Base-by-base conservation (phyloP, 2,113 vertebrate species). In the Solea senegalensis region DNA sequence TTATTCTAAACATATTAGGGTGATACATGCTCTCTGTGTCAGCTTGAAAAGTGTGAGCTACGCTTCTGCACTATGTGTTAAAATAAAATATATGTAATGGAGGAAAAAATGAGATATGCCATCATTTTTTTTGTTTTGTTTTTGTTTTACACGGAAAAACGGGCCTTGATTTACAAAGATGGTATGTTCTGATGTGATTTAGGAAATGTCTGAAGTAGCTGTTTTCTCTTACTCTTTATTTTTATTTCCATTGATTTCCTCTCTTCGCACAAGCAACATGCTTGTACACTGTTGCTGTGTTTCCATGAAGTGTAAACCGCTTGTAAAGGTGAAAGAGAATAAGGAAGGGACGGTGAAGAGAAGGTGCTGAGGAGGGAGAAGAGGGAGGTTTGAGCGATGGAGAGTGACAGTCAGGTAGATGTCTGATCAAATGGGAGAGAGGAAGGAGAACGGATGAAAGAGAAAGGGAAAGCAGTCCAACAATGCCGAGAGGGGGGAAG, bases 71-170 rank as follows among this genome's bases (percentile, higher is more conserved):
- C 82, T 89, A 74, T 93, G 79, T 82, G 89, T 85, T 56, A 5
- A 21, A 50, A 77, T 82, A 86, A 74, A 65, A 40, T 61, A 79
- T 74, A 56, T 68, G 60, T 60, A 27, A 52, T 45, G 69, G 60
- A 52, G 53, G 44, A 15, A 1, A 70, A 75, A 76, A 71, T 53
- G 61, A 61, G 69, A 69, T 21, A 21, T 21, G 21, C 21, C 21
- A 21, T 21, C 21, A 21, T 21, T 21, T 21, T 21, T 21, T 21
- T 76, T 26, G 69, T 61, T 27, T 40, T 60, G 39, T 34, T 57
- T 66, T 65, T 21, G 90, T 93, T 94, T 80, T 86, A 88, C 92
- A 90, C 1, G 84, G 72, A 86, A 85, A 79, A 88, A 62, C 46
- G 67, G 52, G 65, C 67, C 76, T 81, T 81, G 52, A 45, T 45